Percentiles rank a stretch among this genome's conserved stretches.
Evolutionary conservation across 2,113 vertebrate species (phyloP).

Genomic region (Pseudorhombus dupliciocellatus): DNA sequence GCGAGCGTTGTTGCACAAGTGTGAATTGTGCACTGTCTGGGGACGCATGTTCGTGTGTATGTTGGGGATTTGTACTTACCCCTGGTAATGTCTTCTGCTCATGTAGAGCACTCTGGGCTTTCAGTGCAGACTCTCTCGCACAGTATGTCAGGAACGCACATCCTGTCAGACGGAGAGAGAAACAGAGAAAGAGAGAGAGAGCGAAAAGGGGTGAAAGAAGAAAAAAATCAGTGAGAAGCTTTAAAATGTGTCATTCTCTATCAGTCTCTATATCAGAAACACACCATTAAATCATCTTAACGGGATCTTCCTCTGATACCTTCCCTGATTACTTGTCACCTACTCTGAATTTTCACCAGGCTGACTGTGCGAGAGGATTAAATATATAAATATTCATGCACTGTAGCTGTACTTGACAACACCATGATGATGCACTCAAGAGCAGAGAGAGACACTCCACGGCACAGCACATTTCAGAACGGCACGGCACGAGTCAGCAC

Average conservation of each 20-base stretch:
- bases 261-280: constrained; percentile 39
- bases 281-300: constrained; percentile 45
- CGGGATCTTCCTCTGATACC: constrained; percentile 20
- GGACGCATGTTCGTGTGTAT: constrained; percentile 28
- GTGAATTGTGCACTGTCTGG: constrained; percentile 36
- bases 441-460: constrained; percentile 70
- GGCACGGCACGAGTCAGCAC: constrained; percentile 75
- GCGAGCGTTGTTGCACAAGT: constrained; percentile 40
- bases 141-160: constrained; percentile 94
- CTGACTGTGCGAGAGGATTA: constrained; percentile 27
- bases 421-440: constrained; percentile 69
- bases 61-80: constrained; percentile 79
- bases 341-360: constrained; percentile 26
- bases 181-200: constrained; percentile 23
- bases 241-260: constrained; percentile 37
- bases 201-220: constrained; percentile 18
- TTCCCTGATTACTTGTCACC: constrained; percentile 38
- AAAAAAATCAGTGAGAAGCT: constrained; percentile 39
- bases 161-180: constrained; percentile 77
- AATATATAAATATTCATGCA: constrained; percentile 66
- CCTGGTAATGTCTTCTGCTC: constrained; percentile 93
- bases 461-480: constrained; percentile 71
- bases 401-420: constrained; percentile 58
- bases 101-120: constrained; percentile 92
- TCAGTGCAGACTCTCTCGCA: constrained; percentile 90